Percentiles rank a stretch among this genome's conserved stretches.
Evolutionary conservation across 2,888 invertebrate species (phyloP).

Genomic region (Chloroclystis v-ata): DNA sequence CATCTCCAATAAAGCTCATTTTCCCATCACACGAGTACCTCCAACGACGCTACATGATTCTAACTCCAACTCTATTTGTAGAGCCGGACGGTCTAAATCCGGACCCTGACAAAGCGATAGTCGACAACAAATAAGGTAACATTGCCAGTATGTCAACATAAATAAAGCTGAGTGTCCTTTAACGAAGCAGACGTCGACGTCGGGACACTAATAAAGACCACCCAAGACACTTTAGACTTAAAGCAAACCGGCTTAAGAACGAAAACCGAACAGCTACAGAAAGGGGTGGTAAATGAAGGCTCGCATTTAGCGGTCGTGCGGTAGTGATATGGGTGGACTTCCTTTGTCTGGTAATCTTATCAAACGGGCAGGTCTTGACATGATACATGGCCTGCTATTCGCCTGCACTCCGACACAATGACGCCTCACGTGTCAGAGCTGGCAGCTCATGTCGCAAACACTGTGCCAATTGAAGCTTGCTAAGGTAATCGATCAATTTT

Average conservation of each 20-base stretch:
- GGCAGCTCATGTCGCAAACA: conserved; percentile 5
- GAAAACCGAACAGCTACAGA: conserved; percentile 33
- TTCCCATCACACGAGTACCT: conserved; percentile 40
- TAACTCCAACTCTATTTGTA: conserved; percentile 55
- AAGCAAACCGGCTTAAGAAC: conserved; percentile 47
- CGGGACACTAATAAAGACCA: conserved; percentile 62
- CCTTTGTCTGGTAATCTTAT: conserved; percentile 78
- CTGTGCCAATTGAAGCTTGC: conserved; percentile 20
- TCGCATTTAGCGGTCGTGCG: conserved; percentile 68
- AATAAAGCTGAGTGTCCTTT: conserved; percentile 78
- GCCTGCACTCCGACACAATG: conserved; percentile 34
- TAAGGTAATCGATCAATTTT: conserved; percentile 51
- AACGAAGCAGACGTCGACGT: conserved; percentile 74
- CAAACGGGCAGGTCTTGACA: conserved; percentile 67
- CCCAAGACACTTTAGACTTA: conserved; percentile 54
- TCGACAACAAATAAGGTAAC: conserved; percentile 68
- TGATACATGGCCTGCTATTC: conserved; percentile 66
- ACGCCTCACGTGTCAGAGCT: conserved; percentile 6
- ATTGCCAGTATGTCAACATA: conserved; percentile 74
- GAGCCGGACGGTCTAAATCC: conserved; percentile 43
- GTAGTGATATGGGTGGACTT: conserved; percentile 76
- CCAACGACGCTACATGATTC: conserved; percentile 29
- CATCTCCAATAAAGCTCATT: conserved; percentile 48
- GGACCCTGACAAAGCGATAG: conserved; percentile 38
- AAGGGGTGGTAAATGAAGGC: conserved; percentile 69